Conservation (phyloP, 2,113 vertebrate species). For the Ochotona princeps region DNA sequence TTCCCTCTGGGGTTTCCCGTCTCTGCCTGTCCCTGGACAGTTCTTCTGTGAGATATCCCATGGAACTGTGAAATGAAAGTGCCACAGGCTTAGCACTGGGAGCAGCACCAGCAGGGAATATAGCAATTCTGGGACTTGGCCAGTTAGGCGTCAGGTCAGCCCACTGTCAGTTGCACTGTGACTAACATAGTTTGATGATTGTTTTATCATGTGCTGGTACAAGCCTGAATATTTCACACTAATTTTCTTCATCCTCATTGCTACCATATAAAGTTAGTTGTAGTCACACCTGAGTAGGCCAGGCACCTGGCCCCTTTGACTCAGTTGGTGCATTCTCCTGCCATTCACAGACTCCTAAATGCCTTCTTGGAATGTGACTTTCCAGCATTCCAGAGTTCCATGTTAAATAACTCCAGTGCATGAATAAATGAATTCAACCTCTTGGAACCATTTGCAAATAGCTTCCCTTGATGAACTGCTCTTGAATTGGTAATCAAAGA, state of each 20-base stretch:
- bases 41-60: too few species aligned
- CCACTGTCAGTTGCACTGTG: background rate
- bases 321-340: background rate
- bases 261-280: background rate
- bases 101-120: background rate
- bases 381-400: background rate
- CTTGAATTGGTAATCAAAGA: background rate
- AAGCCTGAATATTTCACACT: background rate
- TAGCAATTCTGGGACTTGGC: background rate
- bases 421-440: background rate
- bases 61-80: too few species aligned
- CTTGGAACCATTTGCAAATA: background rate
- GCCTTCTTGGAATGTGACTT: background rate
- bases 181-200: background rate
- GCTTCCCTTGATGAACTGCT: background rate
- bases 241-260: background rate
- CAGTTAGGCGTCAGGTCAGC: background rate
- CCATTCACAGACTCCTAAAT: background rate
- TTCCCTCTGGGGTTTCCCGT: background rate
- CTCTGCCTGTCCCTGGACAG: background rate
- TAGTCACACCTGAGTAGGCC: background rate
- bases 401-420: slow-evolving; percentile 1
- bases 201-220: background rate
- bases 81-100: background rate
- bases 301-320: background rate